Evolutionary conservation across 2,888 invertebrate genomes (phyloP).

Genomic region (Calameuta pallipes): DNA sequence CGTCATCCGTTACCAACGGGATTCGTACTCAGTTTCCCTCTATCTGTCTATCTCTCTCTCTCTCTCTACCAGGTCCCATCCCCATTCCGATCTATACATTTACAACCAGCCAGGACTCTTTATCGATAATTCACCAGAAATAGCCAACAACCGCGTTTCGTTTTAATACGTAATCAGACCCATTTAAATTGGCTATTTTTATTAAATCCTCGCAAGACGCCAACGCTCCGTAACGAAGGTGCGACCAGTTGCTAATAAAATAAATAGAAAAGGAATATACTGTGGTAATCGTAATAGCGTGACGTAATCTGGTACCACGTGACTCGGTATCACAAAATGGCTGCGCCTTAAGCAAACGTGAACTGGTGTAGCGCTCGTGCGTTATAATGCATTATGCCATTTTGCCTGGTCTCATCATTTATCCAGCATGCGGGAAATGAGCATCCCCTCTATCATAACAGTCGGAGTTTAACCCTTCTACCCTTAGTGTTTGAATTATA

Average conservation of each 20-base stretch:
- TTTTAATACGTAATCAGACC: neutral
- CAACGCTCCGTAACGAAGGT: neutral
- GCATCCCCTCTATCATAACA: neutral
- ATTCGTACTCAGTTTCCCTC: neutral
- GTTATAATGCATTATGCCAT: constrained; percentile 3
- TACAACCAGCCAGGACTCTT: neutral
- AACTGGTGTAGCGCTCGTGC: neutral
- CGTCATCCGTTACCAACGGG: neutral
- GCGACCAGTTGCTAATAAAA: neutral
- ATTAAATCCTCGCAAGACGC: neutral
- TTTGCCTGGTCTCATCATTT: constrained; percentile 3
- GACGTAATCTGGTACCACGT: neutral
- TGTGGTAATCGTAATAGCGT: neutral
- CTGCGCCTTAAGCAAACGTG: neutral
- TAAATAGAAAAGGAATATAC: neutral
- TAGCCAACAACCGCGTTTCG: neutral
- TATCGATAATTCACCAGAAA: neutral
- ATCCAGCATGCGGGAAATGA: neutral
- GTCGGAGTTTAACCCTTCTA: neutral
- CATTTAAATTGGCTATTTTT: neutral
- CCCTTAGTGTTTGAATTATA: neutral
- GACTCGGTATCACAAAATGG: neutral
- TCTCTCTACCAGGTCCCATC: neutral
- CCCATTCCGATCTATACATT: neutral
- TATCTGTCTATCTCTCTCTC: too few relatives aligned